phyloP scores from a whole-genome alignment of 2,888 invertebrate species.

The Myopa tessellatipennis region DNA sequence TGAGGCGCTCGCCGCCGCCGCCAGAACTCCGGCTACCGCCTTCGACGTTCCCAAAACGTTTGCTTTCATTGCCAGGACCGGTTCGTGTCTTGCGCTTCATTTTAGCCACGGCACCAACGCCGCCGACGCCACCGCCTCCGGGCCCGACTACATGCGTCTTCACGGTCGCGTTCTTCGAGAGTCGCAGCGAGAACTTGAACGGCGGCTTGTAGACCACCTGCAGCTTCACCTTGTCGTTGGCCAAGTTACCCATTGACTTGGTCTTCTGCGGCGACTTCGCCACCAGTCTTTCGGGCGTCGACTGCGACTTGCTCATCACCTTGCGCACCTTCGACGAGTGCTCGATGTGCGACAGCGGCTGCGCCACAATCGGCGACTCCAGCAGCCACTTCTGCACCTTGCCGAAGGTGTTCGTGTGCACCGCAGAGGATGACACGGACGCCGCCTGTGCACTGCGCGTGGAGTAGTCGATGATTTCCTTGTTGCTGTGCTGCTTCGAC shows the following conservation, averaged over 20 bases:
- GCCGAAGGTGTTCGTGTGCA: slow-evolving; percentile 70
- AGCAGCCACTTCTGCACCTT: slow-evolving; percentile 90
- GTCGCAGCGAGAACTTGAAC: slow-evolving; percentile 85
- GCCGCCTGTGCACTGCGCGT: slow-evolving; percentile 63
- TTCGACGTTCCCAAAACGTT: slow-evolving; percentile 36
- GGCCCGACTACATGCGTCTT: slow-evolving; percentile 66
- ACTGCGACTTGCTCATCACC: slow-evolving; percentile 83
- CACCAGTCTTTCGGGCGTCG: slow-evolving; percentile 81
- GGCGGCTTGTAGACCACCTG: slow-evolving; percentile 91
- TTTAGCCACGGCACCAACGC: slow-evolving; percentile 52
- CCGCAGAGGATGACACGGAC: slow-evolving; percentile 69
- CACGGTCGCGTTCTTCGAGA: slow-evolving; percentile 69
- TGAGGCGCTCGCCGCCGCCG: slow-evolving; percentile 53
- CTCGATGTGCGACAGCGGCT: slow-evolving; percentile 66
- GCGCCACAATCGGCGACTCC: slow-evolving; percentile 74
- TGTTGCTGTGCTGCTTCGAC: slow-evolving; percentile 65
- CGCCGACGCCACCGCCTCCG: slow-evolving; percentile 54
- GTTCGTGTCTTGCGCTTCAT: slow-evolving; percentile 57
- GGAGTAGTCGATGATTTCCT: slow-evolving; percentile 84
- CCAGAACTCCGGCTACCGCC: slow-evolving; percentile 46
- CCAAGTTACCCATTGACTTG: slow-evolving; percentile 79
- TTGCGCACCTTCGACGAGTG: slow-evolving; percentile 67
- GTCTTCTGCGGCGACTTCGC: slow-evolving; percentile 74
- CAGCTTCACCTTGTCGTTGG: slow-evolving; percentile 77
- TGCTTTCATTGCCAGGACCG: slow-evolving; percentile 44